Percentiles rank a stretch among this genome's conserved stretches.
phyloP scores from a whole-genome alignment of 2,797 vertebrate genomes.

The Pipistrellus nathusii region DNA sequence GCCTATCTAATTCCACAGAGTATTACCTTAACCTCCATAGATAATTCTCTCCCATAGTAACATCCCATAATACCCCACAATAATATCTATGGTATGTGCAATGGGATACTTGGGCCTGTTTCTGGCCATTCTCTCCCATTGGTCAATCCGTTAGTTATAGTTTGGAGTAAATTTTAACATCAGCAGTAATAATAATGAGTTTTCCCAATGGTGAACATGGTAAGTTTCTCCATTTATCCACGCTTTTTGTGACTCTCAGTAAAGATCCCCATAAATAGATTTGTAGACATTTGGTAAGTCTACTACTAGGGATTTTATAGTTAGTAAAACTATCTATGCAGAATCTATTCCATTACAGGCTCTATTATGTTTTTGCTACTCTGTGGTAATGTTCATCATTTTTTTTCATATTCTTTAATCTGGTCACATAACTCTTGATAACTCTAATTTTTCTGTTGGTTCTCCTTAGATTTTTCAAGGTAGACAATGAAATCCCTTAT shows the following conservation, averaged over 20 bases:
- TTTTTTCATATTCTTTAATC: conserved; percentile 34
- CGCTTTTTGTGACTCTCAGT: background rate
- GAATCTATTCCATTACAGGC: background rate
- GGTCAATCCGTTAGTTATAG: background rate
- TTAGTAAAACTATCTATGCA: background rate
- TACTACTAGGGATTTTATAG: background rate
- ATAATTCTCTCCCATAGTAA: background rate
- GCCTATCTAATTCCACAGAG: background rate
- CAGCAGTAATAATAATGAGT: background rate
- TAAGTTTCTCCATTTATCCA: background rate
- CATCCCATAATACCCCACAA: background rate
- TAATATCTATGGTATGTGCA: background rate
- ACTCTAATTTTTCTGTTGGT: background rate
- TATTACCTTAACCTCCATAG: background rate
- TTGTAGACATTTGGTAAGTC: background rate
- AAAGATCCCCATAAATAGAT: background rate
- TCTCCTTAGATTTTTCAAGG: background rate
- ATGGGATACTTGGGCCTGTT: background rate
- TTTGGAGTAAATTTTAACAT: conserved; percentile 23
- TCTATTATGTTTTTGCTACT: background rate
- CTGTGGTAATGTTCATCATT: background rate
- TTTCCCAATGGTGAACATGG: background rate
- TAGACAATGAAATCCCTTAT: background rate
- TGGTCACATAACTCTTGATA: background rate
- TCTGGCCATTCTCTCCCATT: background rate